Percentiles rank a stretch among this genome's conserved stretches.
Evolutionary conservation across 1,140 invertebrate species (phyloP).

Genomic region (Idris sp.): DNA sequence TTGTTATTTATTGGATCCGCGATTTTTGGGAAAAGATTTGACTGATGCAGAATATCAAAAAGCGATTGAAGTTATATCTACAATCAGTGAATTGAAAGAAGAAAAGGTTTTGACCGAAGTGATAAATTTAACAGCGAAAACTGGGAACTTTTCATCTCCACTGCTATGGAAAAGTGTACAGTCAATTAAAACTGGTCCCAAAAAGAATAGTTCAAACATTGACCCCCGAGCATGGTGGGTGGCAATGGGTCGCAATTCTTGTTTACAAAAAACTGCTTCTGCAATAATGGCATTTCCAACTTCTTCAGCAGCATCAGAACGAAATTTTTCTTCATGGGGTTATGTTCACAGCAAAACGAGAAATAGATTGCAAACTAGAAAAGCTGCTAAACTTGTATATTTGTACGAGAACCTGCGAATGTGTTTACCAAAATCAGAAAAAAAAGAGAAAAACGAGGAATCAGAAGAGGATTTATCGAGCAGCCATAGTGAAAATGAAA

Average conservation of each 20-base stretch:
- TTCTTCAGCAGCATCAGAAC: conserved; percentile 16
- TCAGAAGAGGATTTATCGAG: too few species aligned
- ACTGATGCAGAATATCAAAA: conserved; percentile 5
- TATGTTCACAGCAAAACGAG: conserved; percentile 5
- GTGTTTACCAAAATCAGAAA: conserved; percentile 44
- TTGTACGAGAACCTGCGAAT: conserved; percentile 11
- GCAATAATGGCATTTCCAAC: conserved; percentile 17
- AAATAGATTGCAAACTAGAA: background rate
- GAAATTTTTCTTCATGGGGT: conserved; percentile 14
- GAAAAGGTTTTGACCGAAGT: conserved; percentile 11
- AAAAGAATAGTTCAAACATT: conserved; percentile 8
- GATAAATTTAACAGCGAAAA: conserved; percentile 19
- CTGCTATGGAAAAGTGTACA: conserved; percentile 15
- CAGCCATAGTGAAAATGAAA: too few species aligned
- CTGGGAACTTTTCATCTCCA: conserved; percentile 1
- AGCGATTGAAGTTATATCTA: conserved; percentile 16
- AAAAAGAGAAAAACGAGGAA: too few species aligned
- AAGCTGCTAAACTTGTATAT: conserved; percentile 11
- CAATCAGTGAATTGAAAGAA: background rate
- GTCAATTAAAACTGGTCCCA: conserved; percentile 19
- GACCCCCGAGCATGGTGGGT: conserved; percentile 18
- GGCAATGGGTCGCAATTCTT: conserved; percentile 1
- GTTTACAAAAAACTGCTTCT: conserved; percentile 9
- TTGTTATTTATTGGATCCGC: conserved; percentile 16
- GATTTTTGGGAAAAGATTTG: conserved; percentile 18